Percentiles rank a stretch among this genome's conserved stretches.
These are phyloP conservation scores for Psilopogon haemacephalus DNA, from an alignment of 2,113 vertebrate genomes.

Conservation along the genomic window DNA sequence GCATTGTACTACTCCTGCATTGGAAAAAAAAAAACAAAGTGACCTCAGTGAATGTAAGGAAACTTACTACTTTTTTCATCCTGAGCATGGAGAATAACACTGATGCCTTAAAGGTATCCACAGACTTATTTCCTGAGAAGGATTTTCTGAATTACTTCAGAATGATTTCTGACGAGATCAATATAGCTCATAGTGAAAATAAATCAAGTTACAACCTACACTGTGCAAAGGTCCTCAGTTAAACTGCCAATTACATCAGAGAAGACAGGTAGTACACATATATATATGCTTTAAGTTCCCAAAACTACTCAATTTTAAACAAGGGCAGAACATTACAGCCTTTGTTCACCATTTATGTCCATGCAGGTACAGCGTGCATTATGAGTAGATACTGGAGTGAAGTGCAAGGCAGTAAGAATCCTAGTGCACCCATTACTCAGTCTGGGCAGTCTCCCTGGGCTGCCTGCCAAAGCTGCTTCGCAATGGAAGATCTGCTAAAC, in stretches of 20 bases:
- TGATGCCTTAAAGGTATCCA: neutral
- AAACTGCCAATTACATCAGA: neutral
- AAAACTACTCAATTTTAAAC: neutral
- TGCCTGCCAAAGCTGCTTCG: neutral
- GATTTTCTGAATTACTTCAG: neutral
- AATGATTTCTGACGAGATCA: neutral
- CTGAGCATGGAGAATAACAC: neutral
- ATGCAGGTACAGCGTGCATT: neutral
- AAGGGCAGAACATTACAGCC: neutral
- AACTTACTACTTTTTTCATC: neutral
- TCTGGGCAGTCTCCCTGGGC: neutral
- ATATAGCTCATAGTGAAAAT: neutral
- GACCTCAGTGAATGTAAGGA: neutral
- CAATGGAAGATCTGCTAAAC: neutral
- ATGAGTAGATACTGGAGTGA: neutral
- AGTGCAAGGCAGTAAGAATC: neutral
- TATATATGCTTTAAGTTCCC: neutral
- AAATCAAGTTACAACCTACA: neutral
- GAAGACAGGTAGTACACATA: neutral
- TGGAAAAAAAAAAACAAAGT: neutral
- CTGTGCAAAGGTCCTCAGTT: neutral
- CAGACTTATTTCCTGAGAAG: neutral
- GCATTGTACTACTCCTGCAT: neutral
- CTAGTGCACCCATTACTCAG: neutral
- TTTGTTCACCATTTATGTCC: neutral